phyloP scores from a whole-genome alignment of 2,888 invertebrate genomes.

The Poecilus cupreus region DNA sequence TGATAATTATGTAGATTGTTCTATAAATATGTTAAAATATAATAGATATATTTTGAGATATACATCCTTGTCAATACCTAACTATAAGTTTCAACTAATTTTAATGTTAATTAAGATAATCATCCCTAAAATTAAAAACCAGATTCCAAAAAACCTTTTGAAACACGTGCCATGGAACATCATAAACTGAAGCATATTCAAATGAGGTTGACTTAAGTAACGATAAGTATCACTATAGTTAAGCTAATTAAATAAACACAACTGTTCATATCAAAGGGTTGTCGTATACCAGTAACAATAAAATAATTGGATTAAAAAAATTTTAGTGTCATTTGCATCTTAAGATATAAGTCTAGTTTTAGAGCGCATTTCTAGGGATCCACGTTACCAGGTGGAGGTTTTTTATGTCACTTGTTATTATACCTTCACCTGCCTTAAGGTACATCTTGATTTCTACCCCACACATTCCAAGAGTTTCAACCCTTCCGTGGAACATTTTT shows the following conservation, averaged over 20 bases:
- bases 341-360: slow-evolving; percentile 37
- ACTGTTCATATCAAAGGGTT: slow-evolving; percentile 32
- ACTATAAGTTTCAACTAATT: slow-evolving; percentile 40
- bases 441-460: slow-evolving; percentile 41
- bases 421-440: slow-evolving; percentile 33
- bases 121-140: slow-evolving; percentile 19
- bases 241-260: slow-evolving; percentile 52
- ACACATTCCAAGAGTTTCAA: slow-evolving; percentile 46
- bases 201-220: slow-evolving; percentile 34
- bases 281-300: slow-evolving; percentile 44
- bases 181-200: slow-evolving; percentile 39
- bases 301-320: slow-evolving; percentile 55
- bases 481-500: slow-evolving; percentile 39
- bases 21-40: slow-evolving; percentile 36
- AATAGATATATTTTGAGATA: slow-evolving; percentile 42
- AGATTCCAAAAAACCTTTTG: slow-evolving; percentile 30
- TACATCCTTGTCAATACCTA: slow-evolving; percentile 17
- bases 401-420: slow-evolving; percentile 34
- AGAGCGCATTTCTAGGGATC: slow-evolving; percentile 40
- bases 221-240: slow-evolving; percentile 40
- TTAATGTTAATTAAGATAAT: slow-evolving; percentile 46
- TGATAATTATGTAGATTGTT: not conserved
- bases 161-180: slow-evolving; percentile 16
- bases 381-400: slow-evolving; percentile 24
- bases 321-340: slow-evolving; percentile 49